These are phyloP conservation scores for Pseudomyrmex dendroicus DNA, from an alignment of 1,140 invertebrate species.

Conservation along the genomic window DNA sequence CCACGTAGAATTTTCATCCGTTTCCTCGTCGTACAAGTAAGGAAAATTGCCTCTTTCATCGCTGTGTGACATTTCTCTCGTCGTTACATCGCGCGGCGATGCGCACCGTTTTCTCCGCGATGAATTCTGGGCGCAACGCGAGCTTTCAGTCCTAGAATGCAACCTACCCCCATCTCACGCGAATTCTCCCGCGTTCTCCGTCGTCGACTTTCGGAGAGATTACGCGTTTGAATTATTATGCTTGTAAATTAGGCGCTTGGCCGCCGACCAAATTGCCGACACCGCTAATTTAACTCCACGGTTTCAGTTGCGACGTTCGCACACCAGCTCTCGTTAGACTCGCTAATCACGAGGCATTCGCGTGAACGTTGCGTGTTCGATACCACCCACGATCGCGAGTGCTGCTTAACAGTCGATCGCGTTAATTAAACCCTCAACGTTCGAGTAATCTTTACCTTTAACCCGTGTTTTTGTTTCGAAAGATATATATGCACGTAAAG, in stretches of 20 bases:
- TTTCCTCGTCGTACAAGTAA: slow-evolving; percentile 30
- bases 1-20: not conserved
- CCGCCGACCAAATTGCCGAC: slow-evolving; percentile 60
- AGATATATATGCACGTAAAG: not conserved
- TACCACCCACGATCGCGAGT: slow-evolving; percentile 1
- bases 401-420: slow-evolving; percentile 39
- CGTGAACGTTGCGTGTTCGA: slow-evolving; percentile 49
- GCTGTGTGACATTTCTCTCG: not conserved
- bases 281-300: slow-evolving; percentile 62
- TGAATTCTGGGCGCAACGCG: not conserved
- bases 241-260: slow-evolving; percentile 67
- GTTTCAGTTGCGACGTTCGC: slow-evolving; percentile 39
- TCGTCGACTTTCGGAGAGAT: slow-evolving; percentile 33
- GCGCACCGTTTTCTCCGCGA: not conserved
- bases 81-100: not conserved
- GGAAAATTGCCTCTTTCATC: not conserved
- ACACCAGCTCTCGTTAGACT: slow-evolving; percentile 53
- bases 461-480: not conserved
- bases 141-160: slow-evolving; percentile 6
- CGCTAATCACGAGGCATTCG: slow-evolving; percentile 49
- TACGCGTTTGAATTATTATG: slow-evolving; percentile 48
- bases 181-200: not conserved
- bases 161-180: slow-evolving; percentile 2
- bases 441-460: slow-evolving; percentile 4
- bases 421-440: slow-evolving; percentile 25